phyloP scores from a whole-genome alignment of 2,888 invertebrate species.

The Asteroscopus sphinx region DNA sequence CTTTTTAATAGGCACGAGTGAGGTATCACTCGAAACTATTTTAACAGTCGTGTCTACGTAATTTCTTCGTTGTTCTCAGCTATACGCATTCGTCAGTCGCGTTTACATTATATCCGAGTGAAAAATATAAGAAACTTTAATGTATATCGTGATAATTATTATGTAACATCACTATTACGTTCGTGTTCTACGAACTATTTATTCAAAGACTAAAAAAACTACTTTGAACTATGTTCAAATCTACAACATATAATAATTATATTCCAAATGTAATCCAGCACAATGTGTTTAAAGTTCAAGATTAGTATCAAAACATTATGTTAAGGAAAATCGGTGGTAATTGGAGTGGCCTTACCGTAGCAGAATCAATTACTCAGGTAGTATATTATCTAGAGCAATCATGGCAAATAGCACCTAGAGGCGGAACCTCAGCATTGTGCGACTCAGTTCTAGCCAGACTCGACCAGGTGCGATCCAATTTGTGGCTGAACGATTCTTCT shows the following conservation, averaged over 20 bases:
- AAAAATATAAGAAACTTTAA: constrained; percentile 23
- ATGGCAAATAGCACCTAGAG: constrained; percentile 41
- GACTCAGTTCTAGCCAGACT: constrained; percentile 31
- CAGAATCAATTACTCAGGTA: constrained; percentile 38
- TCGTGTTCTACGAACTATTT: constrained; percentile 45
- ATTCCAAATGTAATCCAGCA: constrained; percentile 23
- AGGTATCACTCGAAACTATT: background rate
- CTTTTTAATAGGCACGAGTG: too few relatives aligned
- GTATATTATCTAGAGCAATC: constrained; percentile 38
- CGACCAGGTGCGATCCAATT: constrained; percentile 45
- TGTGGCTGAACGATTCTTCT: constrained; percentile 26
- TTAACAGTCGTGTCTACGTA: background rate
- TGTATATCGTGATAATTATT: constrained; percentile 36
- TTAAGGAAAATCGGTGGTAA: constrained; percentile 28
- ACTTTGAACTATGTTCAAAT: constrained; percentile 44
- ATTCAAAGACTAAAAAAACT: constrained; percentile 25
- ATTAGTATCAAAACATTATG: constrained; percentile 2
- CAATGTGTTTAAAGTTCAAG: constrained; percentile 5
- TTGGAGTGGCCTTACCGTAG: constrained; percentile 15
- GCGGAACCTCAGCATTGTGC: constrained; percentile 45
- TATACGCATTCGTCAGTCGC: constrained; percentile 10
- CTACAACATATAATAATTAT: constrained; percentile 13
- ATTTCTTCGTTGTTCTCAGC: constrained; percentile 15
- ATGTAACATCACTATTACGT: constrained; percentile 42
- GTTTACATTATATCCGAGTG: too few relatives aligned